Conservation (phyloP, 2,113 vertebrate genomes). For the Patagioenas fasciata region DNA sequence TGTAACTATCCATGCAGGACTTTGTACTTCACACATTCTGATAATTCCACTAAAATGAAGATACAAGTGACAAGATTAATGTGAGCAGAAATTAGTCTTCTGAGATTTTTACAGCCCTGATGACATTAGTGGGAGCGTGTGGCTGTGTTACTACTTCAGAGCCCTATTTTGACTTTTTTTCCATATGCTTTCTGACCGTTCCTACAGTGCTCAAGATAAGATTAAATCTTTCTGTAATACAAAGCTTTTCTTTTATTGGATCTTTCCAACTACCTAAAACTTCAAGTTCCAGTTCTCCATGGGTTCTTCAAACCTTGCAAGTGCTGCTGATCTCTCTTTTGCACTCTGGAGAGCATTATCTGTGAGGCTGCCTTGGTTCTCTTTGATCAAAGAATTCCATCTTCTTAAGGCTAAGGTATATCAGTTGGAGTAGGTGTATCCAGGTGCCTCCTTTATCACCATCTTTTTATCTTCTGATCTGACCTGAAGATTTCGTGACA, state of each 20-base stretch:
- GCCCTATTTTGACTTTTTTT: not conserved
- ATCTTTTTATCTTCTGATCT: not conserved
- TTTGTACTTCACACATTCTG: not conserved
- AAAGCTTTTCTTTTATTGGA: not conserved
- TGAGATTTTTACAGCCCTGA: not conserved
- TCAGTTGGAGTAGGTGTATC: not conserved
- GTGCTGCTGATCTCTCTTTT: not conserved
- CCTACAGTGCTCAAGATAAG: not conserved
- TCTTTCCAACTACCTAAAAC: not conserved
- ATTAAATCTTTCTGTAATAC: not conserved
- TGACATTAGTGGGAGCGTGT: not conserved
- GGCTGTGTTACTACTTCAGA: not conserved
- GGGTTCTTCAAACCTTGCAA: not conserved
- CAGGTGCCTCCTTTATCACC: not conserved
- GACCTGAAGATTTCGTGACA: not conserved
- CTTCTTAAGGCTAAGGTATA: not conserved
- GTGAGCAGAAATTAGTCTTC: not conserved
- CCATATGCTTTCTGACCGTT: not conserved
- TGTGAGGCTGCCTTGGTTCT: not conserved
- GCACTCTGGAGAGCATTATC: not conserved
- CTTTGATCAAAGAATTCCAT: not conserved
- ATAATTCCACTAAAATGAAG: not conserved
- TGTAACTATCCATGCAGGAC: not conserved
- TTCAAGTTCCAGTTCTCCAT: not conserved
- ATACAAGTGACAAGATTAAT: not conserved